A percentile compares a stretch with the other conserved stretches of the same genome.
phyloP scores from a whole-genome alignment of 2,888 invertebrate species.

The Cryptocephalus primarius region DNA sequence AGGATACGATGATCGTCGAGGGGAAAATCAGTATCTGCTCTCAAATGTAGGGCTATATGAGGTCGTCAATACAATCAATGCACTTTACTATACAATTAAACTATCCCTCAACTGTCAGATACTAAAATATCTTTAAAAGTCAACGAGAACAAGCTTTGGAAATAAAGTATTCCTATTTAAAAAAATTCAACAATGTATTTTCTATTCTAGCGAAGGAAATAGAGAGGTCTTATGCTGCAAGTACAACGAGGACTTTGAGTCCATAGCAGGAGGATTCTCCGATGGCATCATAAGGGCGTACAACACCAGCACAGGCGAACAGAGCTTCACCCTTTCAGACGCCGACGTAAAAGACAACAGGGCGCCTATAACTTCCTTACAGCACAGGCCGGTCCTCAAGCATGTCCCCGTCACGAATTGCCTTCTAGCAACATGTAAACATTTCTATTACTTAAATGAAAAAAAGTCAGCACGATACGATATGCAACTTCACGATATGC shows the following conservation, averaged over 20 bases:
- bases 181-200: no score
- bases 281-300: slow-evolving; percentile 50
- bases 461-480: no score
- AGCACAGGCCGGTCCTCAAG: slow-evolving; percentile 48
- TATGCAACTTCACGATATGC: no score
- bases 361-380: slow-evolving; percentile 49
- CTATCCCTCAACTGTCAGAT: no score
- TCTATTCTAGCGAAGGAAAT: slow-evolving; percentile 11
- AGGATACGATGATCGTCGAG: slow-evolving; percentile 20
- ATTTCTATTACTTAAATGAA: no score
- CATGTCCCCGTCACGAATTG: slow-evolving; percentile 38
- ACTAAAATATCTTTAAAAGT: no score
- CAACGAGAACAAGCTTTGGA: no score
- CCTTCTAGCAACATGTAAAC: slow-evolving; percentile 48
- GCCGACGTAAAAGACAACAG: slow-evolving; percentile 31
- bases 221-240: slow-evolving; percentile 20
- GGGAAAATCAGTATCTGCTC: slow-evolving; percentile 22
- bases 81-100: neutral
- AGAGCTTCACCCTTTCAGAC: slow-evolving; percentile 42
- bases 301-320: slow-evolving; percentile 40
- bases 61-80: neutral
- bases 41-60: slow-evolving; percentile 17
- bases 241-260: slow-evolving; percentile 49
- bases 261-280: slow-evolving; percentile 48
- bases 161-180: no score